These are phyloP conservation scores for Ctenochaetus hawaiiensis DNA, from an alignment of 2,797 vertebrate genomes.

Conservation along the genomic window DNA sequence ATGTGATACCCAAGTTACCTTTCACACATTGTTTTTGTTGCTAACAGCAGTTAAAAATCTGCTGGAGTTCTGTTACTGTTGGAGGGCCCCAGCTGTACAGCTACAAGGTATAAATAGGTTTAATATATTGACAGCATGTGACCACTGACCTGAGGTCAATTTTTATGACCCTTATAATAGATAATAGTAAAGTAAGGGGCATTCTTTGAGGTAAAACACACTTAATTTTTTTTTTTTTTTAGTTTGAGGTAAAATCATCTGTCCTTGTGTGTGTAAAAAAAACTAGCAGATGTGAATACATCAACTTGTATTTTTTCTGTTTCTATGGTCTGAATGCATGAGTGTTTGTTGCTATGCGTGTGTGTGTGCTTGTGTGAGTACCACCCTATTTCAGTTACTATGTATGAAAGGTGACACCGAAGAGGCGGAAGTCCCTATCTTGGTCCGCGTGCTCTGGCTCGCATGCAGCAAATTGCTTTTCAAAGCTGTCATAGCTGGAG, in stretches of 20 bases:
- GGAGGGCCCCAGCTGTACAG: constrained; percentile 27
- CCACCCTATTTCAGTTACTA: constrained; percentile 37
- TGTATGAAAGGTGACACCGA: constrained; percentile 62
- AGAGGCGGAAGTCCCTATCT: constrained; percentile 62
- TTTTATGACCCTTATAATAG: constrained; percentile 30
- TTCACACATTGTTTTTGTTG: constrained; percentile 35
- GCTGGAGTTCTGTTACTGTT: constrained; percentile 36
- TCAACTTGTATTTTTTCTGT: neutral
- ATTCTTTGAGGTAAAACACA: constrained; percentile 2
- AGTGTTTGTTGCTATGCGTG: constrained; percentile 14
- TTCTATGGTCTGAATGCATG: neutral
- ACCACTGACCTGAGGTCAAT: constrained; percentile 40
- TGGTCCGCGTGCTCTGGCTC: constrained; percentile 41
- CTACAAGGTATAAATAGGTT: constrained; percentile 57
- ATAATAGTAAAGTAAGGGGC: constrained; percentile 11
- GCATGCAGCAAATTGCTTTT: constrained; percentile 52
- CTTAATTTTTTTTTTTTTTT: no score
- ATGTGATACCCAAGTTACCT: neutral
- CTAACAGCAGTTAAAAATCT: constrained; percentile 29
- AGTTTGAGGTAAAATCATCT: neutral
- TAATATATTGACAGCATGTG: constrained; percentile 54
- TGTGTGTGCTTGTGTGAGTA: neutral
- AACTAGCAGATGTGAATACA: neutral
- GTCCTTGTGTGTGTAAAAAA: neutral
- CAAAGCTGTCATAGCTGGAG: constrained; percentile 43